Conservation (phyloP, 1,140 invertebrate genomes). For the Diploscapter pachys region DNA sequence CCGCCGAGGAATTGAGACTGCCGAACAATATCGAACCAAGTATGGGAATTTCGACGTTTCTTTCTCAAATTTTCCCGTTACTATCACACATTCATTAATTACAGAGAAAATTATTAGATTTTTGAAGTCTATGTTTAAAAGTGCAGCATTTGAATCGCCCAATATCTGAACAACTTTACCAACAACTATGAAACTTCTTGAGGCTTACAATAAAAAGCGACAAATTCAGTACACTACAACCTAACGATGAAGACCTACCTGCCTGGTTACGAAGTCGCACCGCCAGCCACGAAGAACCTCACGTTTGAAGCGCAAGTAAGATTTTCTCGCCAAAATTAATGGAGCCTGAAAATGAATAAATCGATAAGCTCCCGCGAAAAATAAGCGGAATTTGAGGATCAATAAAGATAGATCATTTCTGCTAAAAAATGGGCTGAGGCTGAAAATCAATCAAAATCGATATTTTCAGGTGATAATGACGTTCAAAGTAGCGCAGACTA, state of each 20-base stretch:
- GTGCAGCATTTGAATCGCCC: too few relatives aligned
- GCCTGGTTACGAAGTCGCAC: conserved; percentile 19
- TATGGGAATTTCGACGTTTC: too few relatives aligned
- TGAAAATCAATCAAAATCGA: not conserved
- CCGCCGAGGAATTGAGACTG: too few relatives aligned
- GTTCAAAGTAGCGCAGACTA: conserved; percentile 1
- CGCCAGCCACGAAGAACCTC: conserved; percentile 24
- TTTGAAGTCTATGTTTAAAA: too few relatives aligned
- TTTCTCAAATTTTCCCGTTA: too few relatives aligned
- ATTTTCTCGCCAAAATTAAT: conserved; percentile 1
- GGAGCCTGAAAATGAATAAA: not conserved
- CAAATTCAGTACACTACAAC: conserved; percentile 19
- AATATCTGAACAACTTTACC: too few relatives aligned
- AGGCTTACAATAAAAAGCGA: too few relatives aligned
- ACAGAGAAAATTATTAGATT: too few relatives aligned
- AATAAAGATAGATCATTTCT: not conserved
- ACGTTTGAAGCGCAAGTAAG: conserved; percentile 28
- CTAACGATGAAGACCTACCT: conserved; percentile 32
- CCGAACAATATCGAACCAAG: too few relatives aligned
- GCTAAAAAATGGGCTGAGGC: not conserved
- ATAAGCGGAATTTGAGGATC: not conserved
- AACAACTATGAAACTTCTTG: too few relatives aligned
- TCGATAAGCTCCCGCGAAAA: conserved; percentile 1
- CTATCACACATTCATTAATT: too few relatives aligned
- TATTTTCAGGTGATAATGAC: conserved; percentile 18